Evolutionary conservation across 2,113 vertebrate genomes (phyloP), one percentile per base, ranked within the genome.

Genomic region (Salvelinus alpinus): DNA sequence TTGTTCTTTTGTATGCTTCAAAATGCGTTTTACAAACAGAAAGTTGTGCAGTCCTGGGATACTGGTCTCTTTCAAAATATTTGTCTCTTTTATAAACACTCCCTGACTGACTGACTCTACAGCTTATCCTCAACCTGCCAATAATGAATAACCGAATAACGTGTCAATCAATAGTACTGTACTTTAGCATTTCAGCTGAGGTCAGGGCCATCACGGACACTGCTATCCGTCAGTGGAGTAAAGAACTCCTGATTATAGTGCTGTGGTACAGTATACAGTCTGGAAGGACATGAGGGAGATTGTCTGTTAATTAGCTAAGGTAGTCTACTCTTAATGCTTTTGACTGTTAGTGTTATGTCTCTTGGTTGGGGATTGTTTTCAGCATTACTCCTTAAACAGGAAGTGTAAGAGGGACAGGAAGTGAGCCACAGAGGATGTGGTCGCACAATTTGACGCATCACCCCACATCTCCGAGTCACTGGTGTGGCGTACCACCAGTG

Each of bases 351-450:
- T 25, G 70, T 27, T 16, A 54, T 72, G 48, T 18, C 7, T 44
- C 38, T 9, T 29, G 24, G 16, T 31, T 18, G 54, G 59, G 51
- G 51, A 54, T 70, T 48, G 18, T 71, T 22, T 4, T 54, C 11
- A 31, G 27, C 29, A 18, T 29, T 64, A 71, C 70, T 13, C 22
- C 2, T 47, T 38, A 80, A 70, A 48, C 74, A 72, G 82, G 81
- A 90, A 84, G 76, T 84, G 24, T 12, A 85, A 86, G 71, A 85
- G 29, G 67, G 65, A 38, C 85, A 84, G 79, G 82, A 84, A 84
- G 14, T 20, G 16, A 0, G 48, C 72, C 22, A 16, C 34, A 38
- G 29, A 82, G 88, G 82, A 90, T 83, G 88, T 88, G 88, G 88
- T 85, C 44, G 18, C n/a, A 67, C 31, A 11, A 29, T 2, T 54